These are phyloP conservation scores for Gymnothorax javanicus DNA, from an alignment of 2,797 vertebrate species.

Conservation along the genomic window DNA sequence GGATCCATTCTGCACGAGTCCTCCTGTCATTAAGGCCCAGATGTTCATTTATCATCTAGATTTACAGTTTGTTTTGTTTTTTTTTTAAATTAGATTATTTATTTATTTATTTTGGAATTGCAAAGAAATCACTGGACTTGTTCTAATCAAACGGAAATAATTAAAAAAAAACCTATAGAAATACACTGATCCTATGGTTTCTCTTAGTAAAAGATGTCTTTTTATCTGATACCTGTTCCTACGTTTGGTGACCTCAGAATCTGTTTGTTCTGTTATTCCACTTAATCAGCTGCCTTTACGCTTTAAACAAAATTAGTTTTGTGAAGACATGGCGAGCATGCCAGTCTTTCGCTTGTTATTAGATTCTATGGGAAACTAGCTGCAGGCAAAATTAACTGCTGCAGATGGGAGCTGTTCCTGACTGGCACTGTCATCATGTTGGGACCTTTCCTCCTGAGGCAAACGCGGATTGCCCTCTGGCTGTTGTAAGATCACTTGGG, in stretches of 20 bases:
- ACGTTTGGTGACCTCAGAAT: background rate
- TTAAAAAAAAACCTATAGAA: background rate
- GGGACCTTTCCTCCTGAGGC: background rate
- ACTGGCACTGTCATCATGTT: background rate
- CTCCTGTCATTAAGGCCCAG: background rate
- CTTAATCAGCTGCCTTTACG: background rate
- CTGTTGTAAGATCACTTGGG: background rate
- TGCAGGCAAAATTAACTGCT: background rate
- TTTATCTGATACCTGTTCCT: background rate
- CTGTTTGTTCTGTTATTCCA: background rate
- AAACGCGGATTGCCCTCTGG: background rate
- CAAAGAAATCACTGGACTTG: background rate
- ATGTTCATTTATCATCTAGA: background rate
- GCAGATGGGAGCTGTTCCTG: background rate
- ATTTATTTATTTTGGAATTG: background rate
- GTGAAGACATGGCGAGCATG: background rate
- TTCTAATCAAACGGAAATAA: background rate
- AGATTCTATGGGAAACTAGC: slow-evolving; percentile 20
- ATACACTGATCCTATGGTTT: background rate
- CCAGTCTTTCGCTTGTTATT: slow-evolving; percentile 19
- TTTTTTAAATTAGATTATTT: too few relatives aligned
- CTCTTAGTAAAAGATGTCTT: background rate
- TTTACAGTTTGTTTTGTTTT: background rate
- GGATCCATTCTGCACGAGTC: background rate
- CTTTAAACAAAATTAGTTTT: background rate